phyloP scores from a whole-genome alignment of 2,113 vertebrate genomes.

The Odobenus rosmarus region DNA sequence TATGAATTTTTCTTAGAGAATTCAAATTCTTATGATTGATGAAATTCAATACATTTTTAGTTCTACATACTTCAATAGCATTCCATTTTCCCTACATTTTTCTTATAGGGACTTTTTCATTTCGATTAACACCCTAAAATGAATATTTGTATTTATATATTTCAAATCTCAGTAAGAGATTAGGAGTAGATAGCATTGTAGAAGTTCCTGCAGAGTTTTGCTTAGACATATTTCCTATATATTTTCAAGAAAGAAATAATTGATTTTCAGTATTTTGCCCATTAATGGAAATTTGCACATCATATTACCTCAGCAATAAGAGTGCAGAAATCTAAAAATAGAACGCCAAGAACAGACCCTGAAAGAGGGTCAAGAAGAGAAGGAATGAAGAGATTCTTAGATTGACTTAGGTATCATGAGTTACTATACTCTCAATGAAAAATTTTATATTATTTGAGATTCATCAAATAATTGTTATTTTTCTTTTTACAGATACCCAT shows the following conservation, averaged over 20 bases:
- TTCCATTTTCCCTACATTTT: not conserved
- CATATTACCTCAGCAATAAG: not conserved
- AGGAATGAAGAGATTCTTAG: not conserved
- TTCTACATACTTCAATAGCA: not conserved
- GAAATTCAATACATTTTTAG: constrained; percentile 11
- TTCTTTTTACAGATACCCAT: constrained; percentile 61
- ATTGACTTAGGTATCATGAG: not conserved
- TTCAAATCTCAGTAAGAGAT: constrained; percentile 27
- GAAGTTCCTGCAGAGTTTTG: not conserved
- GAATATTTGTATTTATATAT: constrained; percentile 1
- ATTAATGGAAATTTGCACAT: not conserved
- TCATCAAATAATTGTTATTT: constrained; percentile 36
- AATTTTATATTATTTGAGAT: not conserved
- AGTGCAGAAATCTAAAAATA: constrained; percentile 2
- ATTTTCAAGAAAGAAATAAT: constrained; percentile 45
- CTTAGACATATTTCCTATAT: not conserved
- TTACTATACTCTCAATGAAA: not conserved
- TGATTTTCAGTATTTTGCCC: constrained; percentile 14
- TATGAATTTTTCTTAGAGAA: not conserved
- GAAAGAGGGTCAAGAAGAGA: not conserved
- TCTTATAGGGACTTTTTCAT: not conserved
- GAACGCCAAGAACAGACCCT: not conserved
- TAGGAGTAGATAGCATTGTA: not conserved
- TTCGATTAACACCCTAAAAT: not conserved
- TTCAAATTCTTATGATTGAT: not conserved